Evolutionary conservation across 1,140 invertebrate genomes (phyloP).

Genomic region (Leptinotarsa texana): DNA sequence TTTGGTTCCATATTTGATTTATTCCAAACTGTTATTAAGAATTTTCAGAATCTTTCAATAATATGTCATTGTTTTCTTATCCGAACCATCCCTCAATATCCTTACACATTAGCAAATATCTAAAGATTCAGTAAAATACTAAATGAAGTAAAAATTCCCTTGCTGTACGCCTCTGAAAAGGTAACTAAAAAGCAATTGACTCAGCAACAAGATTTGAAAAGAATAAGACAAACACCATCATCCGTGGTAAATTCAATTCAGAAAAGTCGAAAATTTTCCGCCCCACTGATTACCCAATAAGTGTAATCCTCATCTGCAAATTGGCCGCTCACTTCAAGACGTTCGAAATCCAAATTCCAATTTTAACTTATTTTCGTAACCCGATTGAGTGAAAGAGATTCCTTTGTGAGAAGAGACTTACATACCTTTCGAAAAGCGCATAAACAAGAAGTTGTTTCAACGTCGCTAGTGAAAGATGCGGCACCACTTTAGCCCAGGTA

Average conservation of each 20-base stretch:
- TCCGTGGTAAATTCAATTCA: background rate
- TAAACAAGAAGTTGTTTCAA: conserved; percentile 6
- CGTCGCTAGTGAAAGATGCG: background rate
- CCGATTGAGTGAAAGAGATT: conserved; percentile 5
- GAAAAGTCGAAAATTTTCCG: background rate
- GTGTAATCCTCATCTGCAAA: background rate
- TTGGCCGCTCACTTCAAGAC: background rate
- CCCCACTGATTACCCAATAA: background rate
- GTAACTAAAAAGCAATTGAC: background rate
- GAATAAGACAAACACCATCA: background rate
- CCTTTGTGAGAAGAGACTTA: background rate
- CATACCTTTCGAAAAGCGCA: conserved; percentile 2
- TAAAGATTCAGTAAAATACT: too few relatives aligned
- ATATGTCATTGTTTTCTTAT: too few relatives aligned
- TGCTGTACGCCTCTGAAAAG: background rate
- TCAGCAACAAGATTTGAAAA: background rate
- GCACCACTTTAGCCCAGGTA: background rate
- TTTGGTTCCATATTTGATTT: too few relatives aligned
- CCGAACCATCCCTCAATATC: too few relatives aligned
- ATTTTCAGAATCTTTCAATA: too few relatives aligned
- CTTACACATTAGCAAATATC: too few relatives aligned
- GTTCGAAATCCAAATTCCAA: background rate
- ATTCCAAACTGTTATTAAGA: too few relatives aligned
- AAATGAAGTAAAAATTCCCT: background rate
- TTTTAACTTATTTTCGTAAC: conserved; percentile 4